phyloP scores from a whole-genome alignment of 2,797 vertebrate species.

The Allobates femoralis region DNA sequence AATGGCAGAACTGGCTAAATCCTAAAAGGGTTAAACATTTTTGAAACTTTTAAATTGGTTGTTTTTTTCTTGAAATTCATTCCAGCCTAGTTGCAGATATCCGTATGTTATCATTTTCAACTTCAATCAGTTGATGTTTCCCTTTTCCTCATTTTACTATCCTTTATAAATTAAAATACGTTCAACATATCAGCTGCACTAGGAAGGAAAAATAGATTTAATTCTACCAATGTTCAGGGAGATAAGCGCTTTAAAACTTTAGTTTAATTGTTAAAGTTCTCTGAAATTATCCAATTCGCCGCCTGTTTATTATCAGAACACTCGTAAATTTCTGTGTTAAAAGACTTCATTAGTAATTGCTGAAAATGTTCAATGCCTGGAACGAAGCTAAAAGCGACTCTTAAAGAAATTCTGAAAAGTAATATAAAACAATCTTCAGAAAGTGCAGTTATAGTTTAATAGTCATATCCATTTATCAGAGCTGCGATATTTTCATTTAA shows the following conservation, averaged over 20 bases:
- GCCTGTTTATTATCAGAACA: neutral
- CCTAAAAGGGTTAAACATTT: too few relatives aligned
- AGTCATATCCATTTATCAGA: slow-evolving; percentile 4
- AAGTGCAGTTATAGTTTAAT: neutral
- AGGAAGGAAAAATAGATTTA: neutral
- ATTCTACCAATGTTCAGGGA: neutral
- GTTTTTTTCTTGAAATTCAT: neutral
- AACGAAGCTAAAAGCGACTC: neutral
- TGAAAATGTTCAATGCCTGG: neutral
- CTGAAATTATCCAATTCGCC: neutral
- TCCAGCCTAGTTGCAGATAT: neutral
- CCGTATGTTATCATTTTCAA: neutral
- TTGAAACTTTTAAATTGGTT: too few relatives aligned
- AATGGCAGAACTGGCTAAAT: too few relatives aligned
- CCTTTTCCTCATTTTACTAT: neutral
- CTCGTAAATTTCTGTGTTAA: neutral
- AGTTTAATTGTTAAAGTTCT: slow-evolving; percentile 5
- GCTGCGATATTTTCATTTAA: neutral
- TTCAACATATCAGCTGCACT: neutral
- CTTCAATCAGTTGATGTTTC: neutral
- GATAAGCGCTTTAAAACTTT: neutral
- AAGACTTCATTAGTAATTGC: slow-evolving; percentile 14
- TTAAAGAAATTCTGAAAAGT: neutral
- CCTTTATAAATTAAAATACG: neutral
- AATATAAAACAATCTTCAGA: slow-evolving; percentile 2